phyloP scores from a whole-genome alignment of 1,140 invertebrate genomes.

The Alviniconcha marisindica region DNA sequence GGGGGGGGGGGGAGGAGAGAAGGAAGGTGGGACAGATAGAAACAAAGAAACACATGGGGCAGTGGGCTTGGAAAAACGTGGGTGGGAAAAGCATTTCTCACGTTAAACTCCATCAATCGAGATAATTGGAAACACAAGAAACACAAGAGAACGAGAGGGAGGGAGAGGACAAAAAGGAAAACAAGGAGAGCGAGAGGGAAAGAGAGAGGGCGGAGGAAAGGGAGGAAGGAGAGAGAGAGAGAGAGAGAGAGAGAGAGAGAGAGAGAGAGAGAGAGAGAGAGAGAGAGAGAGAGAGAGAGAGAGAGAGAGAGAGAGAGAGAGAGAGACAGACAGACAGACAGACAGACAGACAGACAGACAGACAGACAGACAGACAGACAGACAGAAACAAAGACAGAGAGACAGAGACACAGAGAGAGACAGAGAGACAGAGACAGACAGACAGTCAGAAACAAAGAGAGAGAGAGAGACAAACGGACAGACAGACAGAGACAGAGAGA shows the following conservation, averaged over 20 bases:
- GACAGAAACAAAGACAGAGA: not conserved
- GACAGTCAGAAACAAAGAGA: too few species aligned
- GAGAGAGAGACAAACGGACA: too few species aligned
- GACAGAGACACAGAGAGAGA: conserved; percentile 12
- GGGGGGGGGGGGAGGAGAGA: too few species aligned
- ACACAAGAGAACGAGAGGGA: too few species aligned
- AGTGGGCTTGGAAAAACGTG: too few species aligned
- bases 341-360: not conserved
- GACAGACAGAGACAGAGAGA: too few species aligned
- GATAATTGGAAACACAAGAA: too few species aligned
- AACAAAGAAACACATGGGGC: too few species aligned
- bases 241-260: conserved; percentile 17
- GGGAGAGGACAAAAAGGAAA: not conserved
- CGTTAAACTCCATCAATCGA: too few species aligned
- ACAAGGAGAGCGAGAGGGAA: not conserved
- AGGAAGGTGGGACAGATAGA: too few species aligned
- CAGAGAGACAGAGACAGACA: not conserved
- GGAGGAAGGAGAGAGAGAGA: conserved; percentile 4
- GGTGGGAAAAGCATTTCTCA: too few species aligned
- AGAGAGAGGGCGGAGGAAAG: not conserved
- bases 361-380: not conserved
- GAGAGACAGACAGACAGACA: not conserved
- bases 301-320: too few species aligned
- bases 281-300: conserved; percentile 13
- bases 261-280: conserved; percentile 17